Conservation (phyloP, 2,113 vertebrate species). For the Xiphias gladius region DNA sequence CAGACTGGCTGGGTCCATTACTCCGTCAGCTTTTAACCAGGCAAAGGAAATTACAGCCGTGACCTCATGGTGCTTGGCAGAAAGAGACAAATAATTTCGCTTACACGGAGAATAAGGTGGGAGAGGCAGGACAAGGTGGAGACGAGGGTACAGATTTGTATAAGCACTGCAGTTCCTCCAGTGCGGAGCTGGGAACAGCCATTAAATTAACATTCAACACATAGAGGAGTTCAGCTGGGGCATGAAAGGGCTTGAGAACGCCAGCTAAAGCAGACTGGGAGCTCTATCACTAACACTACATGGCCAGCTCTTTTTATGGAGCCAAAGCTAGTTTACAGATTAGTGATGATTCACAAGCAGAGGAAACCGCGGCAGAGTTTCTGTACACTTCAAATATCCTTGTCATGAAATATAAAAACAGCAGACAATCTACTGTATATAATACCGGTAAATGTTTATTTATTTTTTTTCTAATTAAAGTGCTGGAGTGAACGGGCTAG, state of each 20-base stretch:
- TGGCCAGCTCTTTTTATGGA: constrained; percentile 36
- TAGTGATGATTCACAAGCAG: constrained; percentile 33
- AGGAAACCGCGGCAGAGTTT: constrained; percentile 15
- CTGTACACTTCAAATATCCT: constrained; percentile 11
- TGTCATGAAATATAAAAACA: constrained; percentile 16
- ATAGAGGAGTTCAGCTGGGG: constrained; percentile 65
- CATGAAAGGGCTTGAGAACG: constrained; percentile 57
- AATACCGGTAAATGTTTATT: constrained; percentile 11
- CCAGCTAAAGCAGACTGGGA: constrained; percentile 47
- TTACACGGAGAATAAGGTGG: constrained; percentile 42
- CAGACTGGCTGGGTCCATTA: constrained; percentile 60
- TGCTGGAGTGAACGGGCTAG: constrained; percentile 22
- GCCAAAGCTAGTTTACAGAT: constrained; percentile 50
- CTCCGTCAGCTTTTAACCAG: constrained; percentile 80
- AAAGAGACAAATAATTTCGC: constrained; percentile 74
- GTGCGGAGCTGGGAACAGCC: constrained; percentile 56
- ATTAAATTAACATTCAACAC: constrained; percentile 76
- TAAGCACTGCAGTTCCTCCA: constrained; percentile 38
- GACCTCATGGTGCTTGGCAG: constrained; percentile 66
- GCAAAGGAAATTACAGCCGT: constrained; percentile 78
- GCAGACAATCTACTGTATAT: constrained; percentile 12
- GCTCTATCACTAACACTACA: constrained; percentile 45
- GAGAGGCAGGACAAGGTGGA: constrained; percentile 41
- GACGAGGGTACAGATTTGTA: constrained; percentile 45
- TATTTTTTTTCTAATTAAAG: constrained; percentile 56